Evolutionary conservation across 1,140 invertebrate genomes (phyloP).

Genomic region (Diabrotica undecimpunctata): DNA sequence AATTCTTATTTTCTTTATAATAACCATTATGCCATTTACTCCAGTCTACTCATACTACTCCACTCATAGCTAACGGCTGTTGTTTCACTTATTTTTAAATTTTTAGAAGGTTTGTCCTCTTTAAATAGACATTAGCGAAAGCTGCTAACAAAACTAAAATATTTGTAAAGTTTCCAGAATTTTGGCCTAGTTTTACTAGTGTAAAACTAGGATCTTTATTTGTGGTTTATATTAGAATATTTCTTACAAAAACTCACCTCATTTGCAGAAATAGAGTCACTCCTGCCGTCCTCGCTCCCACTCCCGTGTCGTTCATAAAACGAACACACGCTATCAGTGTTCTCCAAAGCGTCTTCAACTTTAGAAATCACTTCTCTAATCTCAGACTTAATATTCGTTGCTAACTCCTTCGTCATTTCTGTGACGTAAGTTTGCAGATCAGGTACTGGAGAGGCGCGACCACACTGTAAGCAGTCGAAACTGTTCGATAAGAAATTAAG

Average conservation of each 20-base stretch:
- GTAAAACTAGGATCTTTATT: too few species aligned
- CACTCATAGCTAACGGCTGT: too few species aligned
- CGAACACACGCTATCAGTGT: conserved; percentile 52
- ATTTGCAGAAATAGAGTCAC: conserved; percentile 66
- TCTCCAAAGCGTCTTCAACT: conserved; percentile 71
- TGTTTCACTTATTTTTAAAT: too few species aligned
- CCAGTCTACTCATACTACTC: too few species aligned
- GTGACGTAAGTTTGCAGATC: conserved; percentile 70
- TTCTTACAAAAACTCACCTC: conserved; percentile 49
- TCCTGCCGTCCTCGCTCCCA: conserved; percentile 46
- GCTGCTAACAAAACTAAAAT: too few species aligned
- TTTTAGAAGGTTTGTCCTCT: too few species aligned
- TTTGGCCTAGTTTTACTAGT: too few species aligned
- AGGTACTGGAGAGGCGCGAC: conserved; percentile 61
- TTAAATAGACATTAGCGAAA: too few species aligned
- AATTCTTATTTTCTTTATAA: too few species aligned
- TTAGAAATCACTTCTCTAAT: conserved; percentile 73
- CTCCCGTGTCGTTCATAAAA: conserved; percentile 44
- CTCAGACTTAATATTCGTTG: conserved; percentile 77
- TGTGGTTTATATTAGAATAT: too few species aligned
- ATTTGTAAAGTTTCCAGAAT: too few species aligned
- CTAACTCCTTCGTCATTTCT: conserved; percentile 71
- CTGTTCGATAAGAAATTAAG: conserved; percentile 51
- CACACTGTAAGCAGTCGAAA: conserved; percentile 55
- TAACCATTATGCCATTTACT: too few species aligned